Percentiles rank a stretch among this genome's conserved stretches.
phyloP scores from a whole-genome alignment of 2,888 invertebrate genomes.

The Neuroscelio doddi region DNA sequence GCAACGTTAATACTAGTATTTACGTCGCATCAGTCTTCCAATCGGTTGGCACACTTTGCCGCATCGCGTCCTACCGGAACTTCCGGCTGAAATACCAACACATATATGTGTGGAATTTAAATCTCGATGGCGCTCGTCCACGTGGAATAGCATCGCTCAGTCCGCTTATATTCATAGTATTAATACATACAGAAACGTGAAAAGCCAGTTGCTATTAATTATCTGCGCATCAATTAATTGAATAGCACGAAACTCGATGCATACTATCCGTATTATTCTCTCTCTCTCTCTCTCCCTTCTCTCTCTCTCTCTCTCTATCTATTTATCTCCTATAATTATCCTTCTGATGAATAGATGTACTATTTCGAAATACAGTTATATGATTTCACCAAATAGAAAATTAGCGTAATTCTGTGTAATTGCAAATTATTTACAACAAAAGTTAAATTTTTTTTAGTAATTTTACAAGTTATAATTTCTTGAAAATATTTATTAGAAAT shows the following conservation, averaged over 20 bases:
- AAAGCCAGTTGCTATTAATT: slow-evolving; percentile 39
- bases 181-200: no score
- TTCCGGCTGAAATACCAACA: slow-evolving; percentile 32
- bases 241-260: slow-evolving; percentile 1
- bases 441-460: no score
- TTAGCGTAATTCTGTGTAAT: no score
- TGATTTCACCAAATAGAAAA: no score
- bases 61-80: slow-evolving; percentile 7
- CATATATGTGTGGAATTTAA: slow-evolving; percentile 37
- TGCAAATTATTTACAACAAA: no score
- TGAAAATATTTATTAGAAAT: no score
- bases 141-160: slow-evolving; percentile 27
- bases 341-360: no score
- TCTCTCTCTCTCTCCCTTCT: no score
- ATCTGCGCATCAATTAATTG: slow-evolving; percentile 36
- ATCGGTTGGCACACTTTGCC: slow-evolving; percentile 30
- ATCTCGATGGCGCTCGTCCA: slow-evolving; percentile 25
- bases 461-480: no score
- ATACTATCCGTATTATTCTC: slow-evolving; percentile 30
- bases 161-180: slow-evolving; percentile 15
- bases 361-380: no score
- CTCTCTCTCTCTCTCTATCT: slow-evolving; percentile 6
- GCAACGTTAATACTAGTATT: no score
- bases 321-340: neutral
- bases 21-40: no score